A percentile compares a stretch with the other conserved stretches of the same genome.
Evolutionary conservation across 2,113 vertebrate species (phyloP).

Genomic region (Caretta caretta): DNA sequence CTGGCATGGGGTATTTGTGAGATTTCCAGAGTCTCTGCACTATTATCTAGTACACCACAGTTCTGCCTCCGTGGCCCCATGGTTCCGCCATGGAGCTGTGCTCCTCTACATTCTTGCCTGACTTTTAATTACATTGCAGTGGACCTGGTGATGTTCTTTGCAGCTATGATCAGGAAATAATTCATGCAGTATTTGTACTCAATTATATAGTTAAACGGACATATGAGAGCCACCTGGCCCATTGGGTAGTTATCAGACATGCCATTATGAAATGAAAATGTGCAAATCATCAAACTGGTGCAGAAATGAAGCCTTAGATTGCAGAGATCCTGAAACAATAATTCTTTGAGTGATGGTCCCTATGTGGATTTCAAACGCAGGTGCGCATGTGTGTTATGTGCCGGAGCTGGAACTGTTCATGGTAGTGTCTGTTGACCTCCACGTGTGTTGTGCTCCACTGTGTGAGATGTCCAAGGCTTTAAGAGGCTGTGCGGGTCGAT

Average conservation of each 20-base stretch:
- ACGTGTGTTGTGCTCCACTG: no score
- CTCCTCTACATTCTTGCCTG: not conserved
- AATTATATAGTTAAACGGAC: not conserved
- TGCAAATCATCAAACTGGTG: not conserved
- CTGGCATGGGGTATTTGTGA: not conserved
- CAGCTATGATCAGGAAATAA: not conserved
- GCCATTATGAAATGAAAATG: not conserved
- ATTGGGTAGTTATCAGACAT: not conserved
- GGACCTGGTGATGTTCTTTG: not conserved
- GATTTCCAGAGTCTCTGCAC: not conserved
- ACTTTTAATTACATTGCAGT: not conserved
- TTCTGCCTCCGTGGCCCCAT: not conserved
- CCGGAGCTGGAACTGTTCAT: no score
- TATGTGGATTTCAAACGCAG: no score
- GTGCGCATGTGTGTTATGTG: no score
- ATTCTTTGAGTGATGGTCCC: no score
- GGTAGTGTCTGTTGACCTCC: no score
- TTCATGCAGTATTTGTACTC: not conserved
- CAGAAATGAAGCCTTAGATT: not conserved
- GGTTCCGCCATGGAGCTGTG: not conserved
- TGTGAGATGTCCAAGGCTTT: no score
- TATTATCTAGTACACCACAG: no score
- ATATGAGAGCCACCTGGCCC: not conserved
- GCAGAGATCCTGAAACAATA: not conserved
- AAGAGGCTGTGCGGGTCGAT: no score